These are phyloP conservation scores for Megastigmus dorsalis DNA, from an alignment of 2,888 invertebrate genomes.

Conservation along the genomic window DNA sequence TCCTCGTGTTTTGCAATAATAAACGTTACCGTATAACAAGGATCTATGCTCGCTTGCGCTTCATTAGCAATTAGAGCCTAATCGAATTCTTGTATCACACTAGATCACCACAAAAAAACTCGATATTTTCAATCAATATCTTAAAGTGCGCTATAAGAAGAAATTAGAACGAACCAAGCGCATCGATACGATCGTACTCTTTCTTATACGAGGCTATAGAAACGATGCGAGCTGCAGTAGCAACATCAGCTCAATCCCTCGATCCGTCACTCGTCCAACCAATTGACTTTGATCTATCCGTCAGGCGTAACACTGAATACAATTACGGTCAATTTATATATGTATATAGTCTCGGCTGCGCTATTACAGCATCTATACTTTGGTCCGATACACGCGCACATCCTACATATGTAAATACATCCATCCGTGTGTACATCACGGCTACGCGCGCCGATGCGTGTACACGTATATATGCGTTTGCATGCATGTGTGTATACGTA, in stretches of 20 bases:
- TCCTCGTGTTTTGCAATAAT: too few species aligned
- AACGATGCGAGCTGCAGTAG: too few species aligned
- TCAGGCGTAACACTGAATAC: constrained; percentile 71
- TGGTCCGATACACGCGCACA: background rate
- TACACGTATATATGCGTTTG: background rate
- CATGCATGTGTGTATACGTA: constrained; percentile 2
- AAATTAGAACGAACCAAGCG: too few species aligned
- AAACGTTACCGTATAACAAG: too few species aligned
- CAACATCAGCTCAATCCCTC: constrained; percentile 28
- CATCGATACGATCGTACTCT: too few species aligned
- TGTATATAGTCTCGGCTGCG: constrained; percentile 23
- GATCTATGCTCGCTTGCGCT: too few species aligned
- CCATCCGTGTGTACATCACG: background rate
- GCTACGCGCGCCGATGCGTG: background rate
- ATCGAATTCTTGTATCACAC: too few species aligned
- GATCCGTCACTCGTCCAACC: constrained; percentile 64
- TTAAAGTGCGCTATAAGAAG: too few species aligned
- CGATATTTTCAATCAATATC: too few species aligned
- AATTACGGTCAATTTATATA: constrained; percentile 73
- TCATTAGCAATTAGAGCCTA: too few species aligned
- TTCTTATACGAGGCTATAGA: too few species aligned
- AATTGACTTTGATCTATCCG: constrained; percentile 73
- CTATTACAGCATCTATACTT: background rate
- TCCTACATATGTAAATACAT: constrained; percentile 23
- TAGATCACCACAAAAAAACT: too few species aligned